phyloP scores from a whole-genome alignment of 2,888 invertebrate genomes.

The Acholoe squamosa region DNA sequence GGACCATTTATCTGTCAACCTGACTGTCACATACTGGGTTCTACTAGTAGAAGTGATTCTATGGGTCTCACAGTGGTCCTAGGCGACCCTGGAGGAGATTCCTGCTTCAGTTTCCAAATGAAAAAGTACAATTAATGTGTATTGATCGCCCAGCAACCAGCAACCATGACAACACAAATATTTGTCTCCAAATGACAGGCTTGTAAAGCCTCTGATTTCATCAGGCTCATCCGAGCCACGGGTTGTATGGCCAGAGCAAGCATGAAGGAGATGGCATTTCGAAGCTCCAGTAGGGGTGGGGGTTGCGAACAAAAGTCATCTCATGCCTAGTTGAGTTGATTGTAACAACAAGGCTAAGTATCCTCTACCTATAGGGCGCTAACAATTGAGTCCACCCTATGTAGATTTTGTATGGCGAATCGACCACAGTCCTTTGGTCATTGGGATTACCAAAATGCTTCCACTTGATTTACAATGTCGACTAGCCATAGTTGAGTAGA shows the following conservation, averaged over 20 bases:
- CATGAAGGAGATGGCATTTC: no score
- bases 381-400: no score
- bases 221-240: background rate
- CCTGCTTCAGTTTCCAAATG: background rate
- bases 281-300: background rate
- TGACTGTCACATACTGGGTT: background rate
- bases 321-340: no score
- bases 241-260: background rate
- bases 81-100: background rate
- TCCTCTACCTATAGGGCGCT: no score
- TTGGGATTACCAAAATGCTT: no score
- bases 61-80: background rate
- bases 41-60: background rate
- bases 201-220: background rate
- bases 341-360: no score
- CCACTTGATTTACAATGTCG: no score
- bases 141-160: background rate
- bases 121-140: background rate
- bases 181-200: background rate
- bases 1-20: background rate
- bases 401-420: no score
- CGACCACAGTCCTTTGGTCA: no score
- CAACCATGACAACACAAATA: slow-evolving; percentile 10
- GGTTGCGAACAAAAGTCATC: background rate
- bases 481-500: no score